A percentile compares a stretch with the other conserved stretches of the same genome.
These are phyloP conservation scores for Crioceris asparagi DNA, from an alignment of 2,888 invertebrate species.

Conservation along the genomic window DNA sequence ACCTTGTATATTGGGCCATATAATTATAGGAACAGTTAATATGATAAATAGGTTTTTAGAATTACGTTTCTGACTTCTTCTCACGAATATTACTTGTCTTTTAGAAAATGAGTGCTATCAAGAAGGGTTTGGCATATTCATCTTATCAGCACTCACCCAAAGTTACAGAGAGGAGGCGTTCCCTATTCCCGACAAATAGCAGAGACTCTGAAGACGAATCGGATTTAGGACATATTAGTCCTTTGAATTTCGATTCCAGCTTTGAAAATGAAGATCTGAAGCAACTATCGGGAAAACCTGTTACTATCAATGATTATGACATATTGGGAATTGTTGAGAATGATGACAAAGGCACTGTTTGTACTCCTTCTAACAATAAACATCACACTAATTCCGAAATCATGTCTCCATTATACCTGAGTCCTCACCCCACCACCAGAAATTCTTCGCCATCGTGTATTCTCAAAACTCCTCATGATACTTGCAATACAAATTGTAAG, in stretches of 20 bases:
- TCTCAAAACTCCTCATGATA: conserved; percentile 35
- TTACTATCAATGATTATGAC: conserved; percentile 19
- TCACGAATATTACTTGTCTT: too few relatives aligned
- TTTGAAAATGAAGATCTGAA: conserved; percentile 17
- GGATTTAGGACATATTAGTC: conserved; percentile 48
- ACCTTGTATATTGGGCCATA: too few relatives aligned
- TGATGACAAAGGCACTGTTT: conserved; percentile 6
- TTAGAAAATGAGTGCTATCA: too few relatives aligned
- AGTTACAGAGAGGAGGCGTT: conserved; percentile 52
- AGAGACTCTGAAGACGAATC: conserved; percentile 34
- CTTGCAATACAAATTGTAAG: conserved; percentile 24
- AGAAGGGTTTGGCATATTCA: too few relatives aligned
- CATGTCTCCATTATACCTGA: conserved; percentile 24
- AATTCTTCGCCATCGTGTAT: conserved; percentile 25
- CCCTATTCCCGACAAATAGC: conserved; percentile 43
- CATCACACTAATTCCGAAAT: conserved; percentile 12
- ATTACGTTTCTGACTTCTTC: too few relatives aligned
- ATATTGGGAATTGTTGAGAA: conserved; percentile 20
- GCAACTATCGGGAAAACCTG: conserved; percentile 5
- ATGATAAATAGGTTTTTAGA: too few relatives aligned
- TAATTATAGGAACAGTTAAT: too few relatives aligned
- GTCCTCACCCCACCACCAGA: conserved; percentile 14
- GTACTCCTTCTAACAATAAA: conserved; percentile 15
- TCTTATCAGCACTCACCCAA: conserved; percentile 42
- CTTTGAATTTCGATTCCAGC: conserved; percentile 36